These are phyloP conservation scores for Antigone vipio DNA, from an alignment of 2,113 vertebrate genomes.

Conservation along the genomic window DNA sequence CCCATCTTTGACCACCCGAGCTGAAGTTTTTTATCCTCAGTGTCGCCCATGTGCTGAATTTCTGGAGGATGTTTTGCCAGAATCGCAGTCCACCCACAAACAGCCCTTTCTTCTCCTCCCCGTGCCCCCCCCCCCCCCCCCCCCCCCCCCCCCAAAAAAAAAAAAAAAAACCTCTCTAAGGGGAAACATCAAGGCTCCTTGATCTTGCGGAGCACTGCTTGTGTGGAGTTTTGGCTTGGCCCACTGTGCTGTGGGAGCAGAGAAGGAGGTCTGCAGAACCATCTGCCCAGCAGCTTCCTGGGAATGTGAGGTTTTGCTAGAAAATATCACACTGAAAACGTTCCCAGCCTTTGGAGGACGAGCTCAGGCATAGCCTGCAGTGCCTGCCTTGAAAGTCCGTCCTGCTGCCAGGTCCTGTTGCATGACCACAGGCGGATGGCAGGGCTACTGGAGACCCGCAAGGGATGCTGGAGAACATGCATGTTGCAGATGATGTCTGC, in stretches of 20 bases:
- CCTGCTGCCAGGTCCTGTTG: background rate
- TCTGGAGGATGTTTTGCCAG: background rate
- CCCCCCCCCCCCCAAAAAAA: background rate
- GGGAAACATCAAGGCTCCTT: background rate
- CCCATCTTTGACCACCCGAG: background rate
- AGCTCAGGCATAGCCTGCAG: background rate
- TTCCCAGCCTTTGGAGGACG: background rate
- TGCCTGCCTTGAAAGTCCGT: background rate
- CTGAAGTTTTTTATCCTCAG: background rate
- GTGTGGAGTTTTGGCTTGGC: background rate
- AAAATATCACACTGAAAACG: rapidly evolving
- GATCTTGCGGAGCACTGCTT: background rate
- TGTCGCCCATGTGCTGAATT: background rate
- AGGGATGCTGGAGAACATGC: background rate
- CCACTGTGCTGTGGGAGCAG: background rate
- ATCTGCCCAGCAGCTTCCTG: background rate
- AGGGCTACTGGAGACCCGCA: background rate
- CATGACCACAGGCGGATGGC: rapidly evolving
- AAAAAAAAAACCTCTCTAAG: background rate
- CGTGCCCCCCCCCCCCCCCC: background rate
- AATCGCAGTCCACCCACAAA: background rate
- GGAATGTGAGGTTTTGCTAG: background rate
- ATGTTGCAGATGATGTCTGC: background rate
- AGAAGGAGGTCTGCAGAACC: background rate
- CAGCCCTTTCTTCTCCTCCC: background rate